A percentile compares a stretch with the other conserved stretches of the same genome.
These are phyloP conservation scores for Stenoptilia bipunctidactyla DNA, from an alignment of 2,888 invertebrate genomes.

Conservation along the genomic window DNA sequence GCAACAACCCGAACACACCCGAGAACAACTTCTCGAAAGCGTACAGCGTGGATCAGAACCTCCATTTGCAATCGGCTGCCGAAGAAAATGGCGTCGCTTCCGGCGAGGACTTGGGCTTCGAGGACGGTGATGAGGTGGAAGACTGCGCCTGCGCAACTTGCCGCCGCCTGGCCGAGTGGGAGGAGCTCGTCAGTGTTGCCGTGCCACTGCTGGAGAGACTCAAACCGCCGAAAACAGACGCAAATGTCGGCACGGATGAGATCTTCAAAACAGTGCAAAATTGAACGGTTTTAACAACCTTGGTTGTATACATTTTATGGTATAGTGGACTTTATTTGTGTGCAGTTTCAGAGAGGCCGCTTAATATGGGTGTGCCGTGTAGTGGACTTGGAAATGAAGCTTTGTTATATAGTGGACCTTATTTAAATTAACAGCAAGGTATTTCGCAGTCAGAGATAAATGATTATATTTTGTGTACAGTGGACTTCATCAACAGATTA, in stretches of 20 bases:
- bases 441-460: too few relatives aligned
- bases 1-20: slow-evolving; percentile 26
- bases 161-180: slow-evolving; percentile 71
- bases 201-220: slow-evolving; percentile 79
- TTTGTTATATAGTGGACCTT: too few relatives aligned
- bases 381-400: too few relatives aligned
- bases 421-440: too few relatives aligned
- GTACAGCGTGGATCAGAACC: slow-evolving; percentile 30
- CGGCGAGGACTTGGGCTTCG: slow-evolving; percentile 53
- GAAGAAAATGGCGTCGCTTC: slow-evolving; percentile 22
- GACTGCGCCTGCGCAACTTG: slow-evolving; percentile 50
- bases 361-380: too few relatives aligned
- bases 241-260: slow-evolving; percentile 47
- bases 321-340: too few relatives aligned
- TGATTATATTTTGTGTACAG: too few relatives aligned
- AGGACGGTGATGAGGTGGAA: slow-evolving; percentile 39
- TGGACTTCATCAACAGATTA: too few relatives aligned
- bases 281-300: too few relatives aligned
- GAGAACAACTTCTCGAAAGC: slow-evolving; percentile 21
- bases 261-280: slow-evolving; percentile 10
- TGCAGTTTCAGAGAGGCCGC: too few relatives aligned
- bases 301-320: too few relatives aligned
- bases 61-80: slow-evolving; percentile 25
- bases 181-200: slow-evolving; percentile 81
- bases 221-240: slow-evolving; percentile 48